phyloP scores from a whole-genome alignment of 2,113 vertebrate genomes.

The Pelvicachromis taeniatus region DNA sequence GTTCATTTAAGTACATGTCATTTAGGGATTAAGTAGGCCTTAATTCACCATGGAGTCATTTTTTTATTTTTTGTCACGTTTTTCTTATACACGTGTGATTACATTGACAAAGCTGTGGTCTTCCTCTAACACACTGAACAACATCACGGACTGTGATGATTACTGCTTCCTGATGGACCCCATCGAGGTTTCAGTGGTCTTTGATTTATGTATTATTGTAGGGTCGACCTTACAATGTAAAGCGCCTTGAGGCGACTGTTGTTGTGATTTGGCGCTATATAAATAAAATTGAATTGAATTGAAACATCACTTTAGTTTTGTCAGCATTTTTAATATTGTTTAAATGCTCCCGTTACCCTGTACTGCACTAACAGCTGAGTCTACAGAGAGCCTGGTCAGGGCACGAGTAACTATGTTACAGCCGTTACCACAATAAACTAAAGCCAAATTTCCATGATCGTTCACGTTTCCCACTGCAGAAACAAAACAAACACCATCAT shows the following conservation, averaged over 20 bases:
- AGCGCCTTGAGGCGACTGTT: too few species aligned
- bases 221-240: too few species aligned
- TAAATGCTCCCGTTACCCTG: background rate
- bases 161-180: fast-evolving
- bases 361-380: background rate
- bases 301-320: fast-evolving
- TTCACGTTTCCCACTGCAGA: background rate
- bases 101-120: background rate
- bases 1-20: background rate
- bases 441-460: background rate
- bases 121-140: background rate
- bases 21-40: background rate
- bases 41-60: background rate
- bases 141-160: background rate
- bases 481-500: background rate
- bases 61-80: background rate
- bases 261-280: too few species aligned
- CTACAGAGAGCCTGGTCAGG: background rate
- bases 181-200: fast-evolving
- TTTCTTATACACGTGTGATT: background rate
- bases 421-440: fast-evolving
- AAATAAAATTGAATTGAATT: too few species aligned
- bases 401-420: background rate
- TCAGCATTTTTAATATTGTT: background rate
- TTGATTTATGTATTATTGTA: too few species aligned